Conservation (phyloP, 37 sponge, comb jelly and placozoan species). For the Theonella swinhoei region DNA sequence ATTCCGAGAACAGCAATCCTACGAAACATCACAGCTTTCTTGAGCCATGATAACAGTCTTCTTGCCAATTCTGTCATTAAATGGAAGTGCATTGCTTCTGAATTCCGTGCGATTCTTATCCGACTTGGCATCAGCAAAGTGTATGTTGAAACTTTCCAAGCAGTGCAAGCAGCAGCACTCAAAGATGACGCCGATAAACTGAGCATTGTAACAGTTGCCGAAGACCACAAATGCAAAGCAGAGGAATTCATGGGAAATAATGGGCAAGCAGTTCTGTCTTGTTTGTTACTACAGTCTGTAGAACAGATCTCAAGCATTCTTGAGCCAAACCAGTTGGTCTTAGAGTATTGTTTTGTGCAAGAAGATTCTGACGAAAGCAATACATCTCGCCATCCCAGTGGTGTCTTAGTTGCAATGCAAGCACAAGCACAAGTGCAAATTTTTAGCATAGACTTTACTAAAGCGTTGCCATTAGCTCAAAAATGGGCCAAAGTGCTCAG, state of each 20-base stretch:
- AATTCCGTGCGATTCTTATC: constrained; percentile 27
- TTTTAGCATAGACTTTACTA: constrained; percentile 1
- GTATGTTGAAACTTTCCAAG: constrained; percentile 33
- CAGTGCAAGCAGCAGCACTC: background rate
- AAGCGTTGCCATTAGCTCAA: background rate
- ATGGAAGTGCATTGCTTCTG: constrained; percentile 42
- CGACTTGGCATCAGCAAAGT: constrained; percentile 9
- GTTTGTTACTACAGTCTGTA: background rate
- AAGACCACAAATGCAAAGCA: constrained; percentile 18
- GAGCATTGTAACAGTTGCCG: background rate
- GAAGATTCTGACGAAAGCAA: background rate
- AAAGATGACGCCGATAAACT: background rate
- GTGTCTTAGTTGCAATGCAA: constrained; percentile 4
- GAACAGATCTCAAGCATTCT: constrained; percentile 7
- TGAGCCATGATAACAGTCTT: background rate
- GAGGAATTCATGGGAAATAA: background rate
- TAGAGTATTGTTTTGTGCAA: constrained; percentile 20
- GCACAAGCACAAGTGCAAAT: background rate
- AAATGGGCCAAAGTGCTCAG: constrained; percentile 22
- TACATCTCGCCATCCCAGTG: background rate
- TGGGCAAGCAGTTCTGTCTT: constrained; percentile 2
- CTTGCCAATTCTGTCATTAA: constrained; percentile 15
- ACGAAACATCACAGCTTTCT: background rate
- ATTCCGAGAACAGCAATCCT: constrained; percentile 14
- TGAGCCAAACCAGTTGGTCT: constrained; percentile 12